Evolutionary conservation across 2,113 vertebrate species (phyloP).

Genomic region (Chlorodrepanis virens): DNA sequence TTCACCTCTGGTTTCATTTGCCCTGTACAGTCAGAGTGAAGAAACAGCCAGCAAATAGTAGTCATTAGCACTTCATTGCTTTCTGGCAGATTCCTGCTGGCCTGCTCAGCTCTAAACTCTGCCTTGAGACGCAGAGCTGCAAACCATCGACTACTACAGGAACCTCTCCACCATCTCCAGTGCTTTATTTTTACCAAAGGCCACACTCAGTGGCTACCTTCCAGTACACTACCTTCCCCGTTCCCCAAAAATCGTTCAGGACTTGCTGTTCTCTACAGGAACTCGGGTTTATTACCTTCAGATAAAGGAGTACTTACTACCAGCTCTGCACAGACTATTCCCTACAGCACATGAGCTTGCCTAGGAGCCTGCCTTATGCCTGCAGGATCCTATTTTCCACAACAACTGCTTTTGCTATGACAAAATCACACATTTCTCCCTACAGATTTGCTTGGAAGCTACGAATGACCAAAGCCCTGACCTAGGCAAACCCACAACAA

Average conservation of each 20-base stretch:
- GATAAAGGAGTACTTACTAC: neutral
- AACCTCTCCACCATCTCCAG: neutral
- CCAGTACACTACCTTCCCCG: neutral
- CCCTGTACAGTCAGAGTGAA: neutral
- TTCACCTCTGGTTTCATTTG: neutral
- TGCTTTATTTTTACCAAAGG: neutral
- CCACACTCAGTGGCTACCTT: neutral
- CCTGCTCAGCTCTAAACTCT: neutral
- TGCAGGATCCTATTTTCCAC: neutral
- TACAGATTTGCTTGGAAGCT: neutral
- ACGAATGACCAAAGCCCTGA: neutral
- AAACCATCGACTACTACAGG: rapidly evolving
- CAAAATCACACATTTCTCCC: neutral
- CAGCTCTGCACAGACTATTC: neutral
- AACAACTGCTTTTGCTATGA: neutral
- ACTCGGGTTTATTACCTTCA: neutral
- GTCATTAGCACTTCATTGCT: neutral
- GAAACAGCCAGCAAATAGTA: neutral
- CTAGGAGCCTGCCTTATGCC: neutral
- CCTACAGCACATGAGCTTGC: neutral
- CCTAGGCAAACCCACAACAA: neutral
- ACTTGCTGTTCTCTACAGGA: neutral
- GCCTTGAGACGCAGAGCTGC: neutral
- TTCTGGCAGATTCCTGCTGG: neutral
- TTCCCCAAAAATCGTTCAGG: neutral